Evolutionary conservation across 2,888 invertebrate genomes (phyloP), one percentile per base, ranked within the genome.

Genomic region (Drosophila nr. fundita): DNA sequence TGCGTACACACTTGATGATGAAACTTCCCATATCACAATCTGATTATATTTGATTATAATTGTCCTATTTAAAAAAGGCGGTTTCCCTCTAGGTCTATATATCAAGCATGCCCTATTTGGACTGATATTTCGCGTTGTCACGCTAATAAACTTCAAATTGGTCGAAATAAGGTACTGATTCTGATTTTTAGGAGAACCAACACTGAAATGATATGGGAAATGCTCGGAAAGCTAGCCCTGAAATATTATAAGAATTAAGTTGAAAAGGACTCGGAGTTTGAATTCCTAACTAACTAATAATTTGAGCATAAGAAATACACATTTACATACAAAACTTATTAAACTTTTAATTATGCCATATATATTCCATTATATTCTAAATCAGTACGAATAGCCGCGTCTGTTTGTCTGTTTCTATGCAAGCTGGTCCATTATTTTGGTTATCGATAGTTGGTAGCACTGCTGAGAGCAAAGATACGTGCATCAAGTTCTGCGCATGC

Each of bases 401-500:
- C 11, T 0, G 11, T 11, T 21, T 42, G 11, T 15, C 21, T 45
- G 45, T 15, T 45, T 24, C 45, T 15, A 45, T 24, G 24, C 8
- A 15, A 45, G 21, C 45, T 15, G 15, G 15, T 15, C 45, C 15
- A 15, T 8, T 45, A 24, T 27, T 49, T 27, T 49, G 38, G 27
- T 2, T 27, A 38, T 38, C 36, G 34, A 38, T 38, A 27, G 13
- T 55, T 55, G 5, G 11, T 38, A 27, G 38, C 52, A 60, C 34
- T 29, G 32, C 27, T 11, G 34, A 34, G 10, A 27, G 27, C n/a
- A 11, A 38, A 24, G 8, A 15, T 45, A 45, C 24, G 45, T 8
- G 38, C 55, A 54, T 29, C 40, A 21, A 10, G 38, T 60, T n/a
- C 18, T 57, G 71, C 80, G 84, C 84, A 80, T 63, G 82, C 84